Evolutionary conservation across 2,797 vertebrate genomes (phyloP).

Genomic region (Salarias fasciatus): DNA sequence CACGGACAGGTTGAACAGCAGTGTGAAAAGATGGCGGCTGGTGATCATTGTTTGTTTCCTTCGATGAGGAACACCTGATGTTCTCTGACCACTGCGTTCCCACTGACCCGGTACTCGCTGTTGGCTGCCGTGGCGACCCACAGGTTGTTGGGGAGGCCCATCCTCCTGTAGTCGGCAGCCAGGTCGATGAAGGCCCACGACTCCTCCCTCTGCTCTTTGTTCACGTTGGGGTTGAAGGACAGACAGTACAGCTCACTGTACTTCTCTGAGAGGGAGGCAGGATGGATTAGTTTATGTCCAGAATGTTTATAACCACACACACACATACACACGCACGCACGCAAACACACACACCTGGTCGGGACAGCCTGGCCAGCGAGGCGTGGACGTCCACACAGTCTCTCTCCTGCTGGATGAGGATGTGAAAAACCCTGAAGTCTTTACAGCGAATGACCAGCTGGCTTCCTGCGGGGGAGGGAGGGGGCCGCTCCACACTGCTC

Average conservation of each 20-base stretch:
- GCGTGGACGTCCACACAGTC: slow-evolving; percentile 90
- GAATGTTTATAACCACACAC: too few species aligned
- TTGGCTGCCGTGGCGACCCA: slow-evolving; percentile 93
- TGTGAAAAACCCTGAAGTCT: slow-evolving; percentile 90
- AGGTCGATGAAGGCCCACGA: slow-evolving; percentile 91
- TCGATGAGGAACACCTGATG: too few species aligned
- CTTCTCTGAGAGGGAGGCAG: slow-evolving; percentile 80
- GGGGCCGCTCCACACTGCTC: slow-evolving; percentile 87
- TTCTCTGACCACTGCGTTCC: too few species aligned
- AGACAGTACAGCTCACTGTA: slow-evolving; percentile 97
- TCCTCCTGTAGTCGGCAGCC: slow-evolving; percentile 88
- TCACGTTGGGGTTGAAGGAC: slow-evolving; percentile 93
- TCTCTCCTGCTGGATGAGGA: slow-evolving; percentile 89
- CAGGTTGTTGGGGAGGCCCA: slow-evolving; percentile 91
- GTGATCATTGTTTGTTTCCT: too few species aligned
- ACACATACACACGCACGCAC: too few species aligned
- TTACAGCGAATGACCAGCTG: slow-evolving; percentile 92
- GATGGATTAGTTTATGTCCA: too few species aligned
- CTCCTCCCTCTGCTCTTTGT: slow-evolving; percentile 90
- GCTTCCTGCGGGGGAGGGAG: slow-evolving; percentile 86
- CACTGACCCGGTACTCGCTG: slow-evolving; percentile 91
- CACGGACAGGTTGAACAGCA: too few species aligned
- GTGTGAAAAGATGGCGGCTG: too few species aligned
- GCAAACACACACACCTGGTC: slow-evolving; percentile 73
- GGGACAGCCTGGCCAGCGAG: slow-evolving; percentile 88